Base-by-base conservation (phyloP, 2,888 invertebrate species). In the Leptinotarsa juncta region DNA sequence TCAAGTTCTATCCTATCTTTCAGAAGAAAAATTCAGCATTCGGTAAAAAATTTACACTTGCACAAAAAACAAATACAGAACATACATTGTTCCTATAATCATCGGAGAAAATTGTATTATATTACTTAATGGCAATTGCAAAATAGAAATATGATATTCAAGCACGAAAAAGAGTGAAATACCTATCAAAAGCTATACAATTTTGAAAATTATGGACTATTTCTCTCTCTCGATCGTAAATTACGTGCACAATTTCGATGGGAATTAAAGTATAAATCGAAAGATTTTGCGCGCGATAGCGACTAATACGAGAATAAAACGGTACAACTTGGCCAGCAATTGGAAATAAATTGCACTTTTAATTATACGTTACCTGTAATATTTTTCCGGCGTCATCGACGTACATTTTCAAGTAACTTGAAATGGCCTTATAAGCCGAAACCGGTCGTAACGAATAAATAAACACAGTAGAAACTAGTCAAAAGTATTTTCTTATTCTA, bases 311-410 rank as follows among this genome's bases (percentile, higher is more conserved):
- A 62, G 42, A 62, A 62, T 32, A 62, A 62, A 62, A 26, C 32
- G 42, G 42, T 62, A 62, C 62, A 32, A 62, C 62, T 32, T 62
- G 62, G 32, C 32, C 62, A 79, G 81, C 83, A 82, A 85, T 84
- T 82, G 83, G 83, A 84, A 83, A 86, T 85, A 86, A 86, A 86
- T 86, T 83, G 85, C 85, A 85, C 81, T 85, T 86, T 86, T 86
- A 86, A 86, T 86, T 86, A 85, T 84, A 84, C 83, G 83, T 82
- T 84, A 84, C 86, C 82, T 83, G 84, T 83, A 83, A 84, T 85
- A 86, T 85, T 86, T 86, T 18, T n/a, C 26, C 26, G 42, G 16
- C 18, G 32, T 32, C 62, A 62, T 3, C 32, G 42, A 18, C 62
- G 62, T 16, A 62, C 3, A 51, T n/a, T 51, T 51, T 51, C 42